Evolutionary conservation across 2,113 vertebrate species (phyloP).

Genomic region (Peromyscus californicus): DNA sequence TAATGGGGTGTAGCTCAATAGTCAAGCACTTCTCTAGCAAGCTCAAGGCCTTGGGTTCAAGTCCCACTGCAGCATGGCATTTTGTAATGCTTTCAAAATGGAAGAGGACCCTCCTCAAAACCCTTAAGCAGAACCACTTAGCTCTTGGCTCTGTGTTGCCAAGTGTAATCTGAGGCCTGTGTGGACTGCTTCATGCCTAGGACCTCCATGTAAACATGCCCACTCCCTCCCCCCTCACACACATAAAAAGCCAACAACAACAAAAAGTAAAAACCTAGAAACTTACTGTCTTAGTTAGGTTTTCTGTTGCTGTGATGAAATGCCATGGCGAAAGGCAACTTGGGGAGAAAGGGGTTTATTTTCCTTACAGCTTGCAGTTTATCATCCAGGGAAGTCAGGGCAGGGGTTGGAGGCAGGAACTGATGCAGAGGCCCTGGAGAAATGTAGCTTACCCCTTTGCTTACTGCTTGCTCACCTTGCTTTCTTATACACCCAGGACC

Average conservation of each 20-base stretch:
- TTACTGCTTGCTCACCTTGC: background rate
- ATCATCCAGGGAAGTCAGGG: background rate
- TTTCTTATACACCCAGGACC: background rate
- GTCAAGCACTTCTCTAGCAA: background rate
- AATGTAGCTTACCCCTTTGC: background rate
- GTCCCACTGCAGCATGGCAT: fast-evolving
- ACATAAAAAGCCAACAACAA: background rate
- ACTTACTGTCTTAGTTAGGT: background rate
- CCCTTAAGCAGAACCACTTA: background rate
- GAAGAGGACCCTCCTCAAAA: background rate
- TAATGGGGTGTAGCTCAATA: background rate
- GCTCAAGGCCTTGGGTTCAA: background rate
- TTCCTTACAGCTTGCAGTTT: background rate
- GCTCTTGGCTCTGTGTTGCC: fast-evolving
- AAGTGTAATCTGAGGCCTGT: fast-evolving
- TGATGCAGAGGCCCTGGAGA: background rate
- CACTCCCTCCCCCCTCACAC: background rate
- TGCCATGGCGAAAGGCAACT: too few relatives aligned
- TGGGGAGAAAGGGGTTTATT: background rate
- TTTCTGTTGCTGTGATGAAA: background rate
- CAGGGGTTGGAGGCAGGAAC: background rate
- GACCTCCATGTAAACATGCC: background rate
- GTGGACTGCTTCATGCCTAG: background rate
- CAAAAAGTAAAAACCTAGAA: background rate
- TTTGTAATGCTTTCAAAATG: background rate